Base-by-base conservation (phyloP, 2,797 vertebrate genomes). In the Picus viridis region DNA sequence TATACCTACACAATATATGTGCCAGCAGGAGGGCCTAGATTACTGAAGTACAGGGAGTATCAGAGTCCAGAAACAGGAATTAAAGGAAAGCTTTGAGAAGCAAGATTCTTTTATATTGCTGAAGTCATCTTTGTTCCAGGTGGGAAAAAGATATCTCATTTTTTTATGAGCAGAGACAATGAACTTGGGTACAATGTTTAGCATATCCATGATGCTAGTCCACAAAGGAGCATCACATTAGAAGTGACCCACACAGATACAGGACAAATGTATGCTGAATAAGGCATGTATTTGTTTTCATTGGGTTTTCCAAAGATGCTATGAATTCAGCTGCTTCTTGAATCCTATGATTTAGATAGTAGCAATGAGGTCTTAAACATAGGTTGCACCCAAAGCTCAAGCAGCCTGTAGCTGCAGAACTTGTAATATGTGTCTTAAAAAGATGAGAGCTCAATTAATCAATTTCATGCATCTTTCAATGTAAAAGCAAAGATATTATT, bases 1-100 rank as follows among this genome's bases (percentile, higher is more conserved):
- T 75, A 47, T 9, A 29, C 15, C 17, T 75, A 43, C 9, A 29
- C 15, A 53, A 26, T 0, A 0, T 67, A 5, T 30, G 16, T 0
- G 3, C 27, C 47, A 70, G 49, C 19, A 54, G 58, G 30, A 68
- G 26, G 23, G 19, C 56, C 11, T 34, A 5, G 23, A 27, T 81
- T 26, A 26, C 34, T 51, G 79, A 12, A 78, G 12, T 39, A 23
- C 16, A 69, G n/a, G 47, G 49, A 89, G 13, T 54, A 26, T 14
- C 27, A 18, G 56, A 53, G 29, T 72, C 56, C 59, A 72, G 72
- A 78, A 94, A 58, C 23, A 63, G 71, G 27, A 86, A 57, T 26
- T 51, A 74, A 82, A 82, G 15, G 39, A 59, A 73, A 36, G 7
- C 57, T 87, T 74, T 93, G 41, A 83, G 87, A 89, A 83, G 9